phyloP scores from a whole-genome alignment of 2,888 invertebrate species.

The Cantharis flavilabris region DNA sequence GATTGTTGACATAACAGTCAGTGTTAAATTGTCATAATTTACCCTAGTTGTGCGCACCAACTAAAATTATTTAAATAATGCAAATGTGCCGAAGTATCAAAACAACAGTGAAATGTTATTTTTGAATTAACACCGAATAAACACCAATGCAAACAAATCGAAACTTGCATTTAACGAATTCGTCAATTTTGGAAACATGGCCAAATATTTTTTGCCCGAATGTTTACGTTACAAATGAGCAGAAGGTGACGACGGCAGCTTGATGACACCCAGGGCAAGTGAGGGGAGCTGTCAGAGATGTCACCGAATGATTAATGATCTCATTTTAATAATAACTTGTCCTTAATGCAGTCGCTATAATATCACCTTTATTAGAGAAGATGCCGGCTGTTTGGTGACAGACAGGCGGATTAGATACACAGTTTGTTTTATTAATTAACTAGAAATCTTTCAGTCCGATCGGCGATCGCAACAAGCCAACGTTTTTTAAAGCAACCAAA shows the following conservation, averaged over 20 bases:
- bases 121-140: not conserved
- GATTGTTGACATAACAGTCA: slow-evolving; percentile 24
- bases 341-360: slow-evolving; percentile 53
- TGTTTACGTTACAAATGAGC: slow-evolving; percentile 48
- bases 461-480: not conserved
- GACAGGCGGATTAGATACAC: slow-evolving; percentile 46
- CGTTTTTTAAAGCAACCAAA: not conserved
- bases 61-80: not conserved
- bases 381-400: slow-evolving; percentile 46
- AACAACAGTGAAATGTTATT: not conserved
- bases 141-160: not conserved
- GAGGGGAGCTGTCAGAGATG: slow-evolving; percentile 41
- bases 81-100: not conserved
- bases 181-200: not conserved
- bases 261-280: slow-evolving; percentile 44
- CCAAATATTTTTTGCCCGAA: slow-evolving; percentile 2
- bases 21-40: slow-evolving; percentile 28
- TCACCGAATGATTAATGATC: slow-evolving; percentile 55
- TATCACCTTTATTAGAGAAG: slow-evolving; percentile 55
- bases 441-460: slow-evolving; percentile 34
- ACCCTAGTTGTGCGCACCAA: not conserved
- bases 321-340: slow-evolving; percentile 59
- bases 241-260: slow-evolving; percentile 50
- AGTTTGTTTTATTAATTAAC: slow-evolving; percentile 48
- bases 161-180: not conserved